These are phyloP conservation scores for Hyperoplus lanceolatus DNA, from an alignment of 2,797 vertebrate species.

Conservation along the genomic window DNA sequence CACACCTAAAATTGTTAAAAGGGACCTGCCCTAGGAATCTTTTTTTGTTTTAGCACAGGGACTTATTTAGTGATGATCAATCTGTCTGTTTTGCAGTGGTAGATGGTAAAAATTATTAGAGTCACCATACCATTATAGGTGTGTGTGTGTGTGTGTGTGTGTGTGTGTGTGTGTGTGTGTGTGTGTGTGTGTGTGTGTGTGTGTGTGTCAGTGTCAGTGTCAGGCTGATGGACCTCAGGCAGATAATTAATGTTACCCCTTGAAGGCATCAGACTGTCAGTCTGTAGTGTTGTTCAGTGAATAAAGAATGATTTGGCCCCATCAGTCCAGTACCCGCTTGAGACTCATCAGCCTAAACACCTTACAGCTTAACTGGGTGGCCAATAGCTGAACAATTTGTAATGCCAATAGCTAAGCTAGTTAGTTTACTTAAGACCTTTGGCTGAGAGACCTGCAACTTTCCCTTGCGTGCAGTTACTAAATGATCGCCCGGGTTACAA, in stretches of 20 bases:
- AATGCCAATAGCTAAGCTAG: constrained; percentile 67
- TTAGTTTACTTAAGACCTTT: constrained; percentile 64
- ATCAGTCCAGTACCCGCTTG: constrained; percentile 56
- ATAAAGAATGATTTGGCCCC: constrained; percentile 64
- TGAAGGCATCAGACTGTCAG: constrained; percentile 50
- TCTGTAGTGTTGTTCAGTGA: constrained; percentile 53
- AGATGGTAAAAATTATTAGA: constrained; percentile 33
- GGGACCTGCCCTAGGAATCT: constrained; percentile 18
- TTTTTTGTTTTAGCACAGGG: constrained; percentile 12
- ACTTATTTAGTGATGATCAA: constrained; percentile 30
- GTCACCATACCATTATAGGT: neutral
- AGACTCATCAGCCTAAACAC: constrained; percentile 72
- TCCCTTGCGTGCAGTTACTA: constrained; percentile 54
- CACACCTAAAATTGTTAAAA: constrained; percentile 35
- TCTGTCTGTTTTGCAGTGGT: constrained; percentile 24
- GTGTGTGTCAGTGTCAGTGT: constrained; percentile 17
- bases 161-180: constrained; percentile 4
- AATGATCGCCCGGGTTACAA: constrained; percentile 50
- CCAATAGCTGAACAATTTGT: constrained; percentile 74
- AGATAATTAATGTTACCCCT: constrained; percentile 46
- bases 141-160: constrained; percentile 4
- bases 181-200: constrained; percentile 3
- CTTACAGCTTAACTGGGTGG: constrained; percentile 72
- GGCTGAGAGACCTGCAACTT: constrained; percentile 57
- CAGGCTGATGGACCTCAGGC: constrained; percentile 43